phyloP scores from a whole-genome alignment of 2,888 invertebrate species.

The Druceiella hillmani region DNA sequence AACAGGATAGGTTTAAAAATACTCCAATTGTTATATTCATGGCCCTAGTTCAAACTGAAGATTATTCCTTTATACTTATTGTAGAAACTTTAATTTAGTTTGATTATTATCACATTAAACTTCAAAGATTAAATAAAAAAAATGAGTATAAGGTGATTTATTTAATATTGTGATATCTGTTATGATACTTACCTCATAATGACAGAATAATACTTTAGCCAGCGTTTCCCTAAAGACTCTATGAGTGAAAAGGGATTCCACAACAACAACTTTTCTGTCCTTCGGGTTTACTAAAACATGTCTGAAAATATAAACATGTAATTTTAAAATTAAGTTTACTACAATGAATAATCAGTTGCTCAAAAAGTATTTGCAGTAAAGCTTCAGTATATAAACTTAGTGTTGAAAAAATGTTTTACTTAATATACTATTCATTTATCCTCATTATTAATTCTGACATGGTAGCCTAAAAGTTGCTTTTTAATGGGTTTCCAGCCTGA shows the following conservation, averaged over 20 bases:
- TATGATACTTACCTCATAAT: constrained; percentile 71
- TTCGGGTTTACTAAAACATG: constrained; percentile 89
- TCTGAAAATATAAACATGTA: constrained; percentile 42
- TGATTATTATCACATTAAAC: too few relatives aligned
- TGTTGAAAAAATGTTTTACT: not conserved
- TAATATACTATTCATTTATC: too few relatives aligned
- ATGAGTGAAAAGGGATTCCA: constrained; percentile 83
- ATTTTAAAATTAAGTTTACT: constrained; percentile 7
- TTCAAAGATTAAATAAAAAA: not conserved
- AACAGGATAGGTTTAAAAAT: too few relatives aligned
- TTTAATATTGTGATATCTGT: not conserved
- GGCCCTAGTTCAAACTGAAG: too few relatives aligned
- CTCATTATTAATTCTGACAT: too few relatives aligned
- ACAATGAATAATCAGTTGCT: constrained; percentile 7
- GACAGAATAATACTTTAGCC: constrained; percentile 86
- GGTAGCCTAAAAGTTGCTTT: too few relatives aligned
- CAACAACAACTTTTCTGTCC: constrained; percentile 84
- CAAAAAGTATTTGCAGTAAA: not conserved
- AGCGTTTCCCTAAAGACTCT: constrained; percentile 80
- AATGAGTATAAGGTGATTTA: too few relatives aligned
- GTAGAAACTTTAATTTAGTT: too few relatives aligned
- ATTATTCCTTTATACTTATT: too few relatives aligned
- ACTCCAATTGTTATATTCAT: too few relatives aligned
- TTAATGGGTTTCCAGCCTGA: too few relatives aligned
- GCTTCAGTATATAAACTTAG: not conserved